Percentiles rank a stretch among this genome's conserved stretches.
Evolutionary conservation across 2,888 invertebrate species (phyloP).

Genomic region (Dicycla oo): DNA sequence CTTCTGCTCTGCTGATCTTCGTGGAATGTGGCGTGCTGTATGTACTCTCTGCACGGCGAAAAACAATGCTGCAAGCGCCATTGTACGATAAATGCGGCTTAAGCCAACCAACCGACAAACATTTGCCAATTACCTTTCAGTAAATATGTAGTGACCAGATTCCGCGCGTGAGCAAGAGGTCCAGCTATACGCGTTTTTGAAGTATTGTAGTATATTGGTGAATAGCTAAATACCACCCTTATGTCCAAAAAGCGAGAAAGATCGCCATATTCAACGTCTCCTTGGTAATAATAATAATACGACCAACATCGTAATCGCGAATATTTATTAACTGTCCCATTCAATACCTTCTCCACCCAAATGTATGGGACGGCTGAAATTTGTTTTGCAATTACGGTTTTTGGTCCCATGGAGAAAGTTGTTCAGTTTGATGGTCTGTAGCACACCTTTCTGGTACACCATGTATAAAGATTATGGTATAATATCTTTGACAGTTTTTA

Average conservation of each 20-base stretch:
- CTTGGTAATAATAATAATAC: no score
- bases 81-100: neutral
- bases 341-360: no score
- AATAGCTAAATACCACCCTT: constrained; percentile 17
- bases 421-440: no score
- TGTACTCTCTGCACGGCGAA: constrained; percentile 1
- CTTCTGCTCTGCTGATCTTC: neutral
- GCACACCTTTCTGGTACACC: no score
- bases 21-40: neutral
- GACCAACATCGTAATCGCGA: no score
- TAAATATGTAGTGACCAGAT: neutral
- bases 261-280: neutral
- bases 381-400: no score
- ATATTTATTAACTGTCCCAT: no score
- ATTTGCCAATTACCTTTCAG: constrained; percentile 7
- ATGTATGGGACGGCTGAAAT: no score
- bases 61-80: constrained; percentile 1
- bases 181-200: constrained; percentile 4
- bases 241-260: constrained; percentile 11
- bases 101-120: neutral
- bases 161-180: neutral
- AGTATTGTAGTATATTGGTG: neutral
- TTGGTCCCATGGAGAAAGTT: no score
- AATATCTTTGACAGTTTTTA: constrained; percentile 20
- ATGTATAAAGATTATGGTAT: constrained; percentile 8